Conservation (phyloP, 2,113 vertebrate species). For the Speoplatyrhinus poulsoni region DNA sequence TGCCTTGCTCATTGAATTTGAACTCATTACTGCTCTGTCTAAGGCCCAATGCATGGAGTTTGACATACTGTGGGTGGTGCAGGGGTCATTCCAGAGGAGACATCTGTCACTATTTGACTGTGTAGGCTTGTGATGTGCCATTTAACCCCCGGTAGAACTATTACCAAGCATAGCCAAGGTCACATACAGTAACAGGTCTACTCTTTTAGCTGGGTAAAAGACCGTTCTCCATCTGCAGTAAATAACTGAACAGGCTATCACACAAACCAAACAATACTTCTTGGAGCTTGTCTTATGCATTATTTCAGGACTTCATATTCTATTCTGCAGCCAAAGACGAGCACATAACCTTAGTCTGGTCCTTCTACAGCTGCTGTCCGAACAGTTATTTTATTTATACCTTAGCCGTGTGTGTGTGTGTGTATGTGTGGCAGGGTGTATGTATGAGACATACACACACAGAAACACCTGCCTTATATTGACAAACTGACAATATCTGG, state of each 20-base stretch:
- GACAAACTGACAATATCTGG: conserved; percentile 46
- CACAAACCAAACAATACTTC: no score
- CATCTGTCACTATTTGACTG: conserved; percentile 20
- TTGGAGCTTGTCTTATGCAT: conserved; percentile 18
- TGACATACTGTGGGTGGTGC: conserved; percentile 10
- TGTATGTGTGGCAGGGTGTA: conserved; percentile 36
- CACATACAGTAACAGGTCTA: conserved; percentile 10
- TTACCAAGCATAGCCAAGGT: conserved; percentile 38
- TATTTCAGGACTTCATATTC: conserved; percentile 20
- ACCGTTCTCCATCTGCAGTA: conserved; percentile 7
- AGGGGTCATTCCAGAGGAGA: conserved; percentile 1
- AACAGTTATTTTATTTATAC: conserved; percentile 38
- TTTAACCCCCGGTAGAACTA: conserved; percentile 9
- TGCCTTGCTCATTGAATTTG: conserved; percentile 60
- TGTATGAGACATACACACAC: conserved; percentile 27
- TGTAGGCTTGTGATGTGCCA: conserved; percentile 25
- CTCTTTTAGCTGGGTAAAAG: conserved; percentile 21
- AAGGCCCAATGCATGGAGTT: conserved; percentile 37
- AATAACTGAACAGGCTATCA: conserved; percentile 1
- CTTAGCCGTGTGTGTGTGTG: conserved; percentile 37
- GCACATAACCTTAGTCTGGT: conserved; percentile 30
- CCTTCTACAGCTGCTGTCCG: conserved; percentile 41
- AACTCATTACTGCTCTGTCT: conserved; percentile 43
- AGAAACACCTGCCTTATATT: conserved; percentile 14
- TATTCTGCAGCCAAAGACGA: conserved; percentile 7